These are phyloP conservation scores for Troglohyphantes excavatus DNA, from an alignment of 2,888 invertebrate genomes.

Conservation along the genomic window DNA sequence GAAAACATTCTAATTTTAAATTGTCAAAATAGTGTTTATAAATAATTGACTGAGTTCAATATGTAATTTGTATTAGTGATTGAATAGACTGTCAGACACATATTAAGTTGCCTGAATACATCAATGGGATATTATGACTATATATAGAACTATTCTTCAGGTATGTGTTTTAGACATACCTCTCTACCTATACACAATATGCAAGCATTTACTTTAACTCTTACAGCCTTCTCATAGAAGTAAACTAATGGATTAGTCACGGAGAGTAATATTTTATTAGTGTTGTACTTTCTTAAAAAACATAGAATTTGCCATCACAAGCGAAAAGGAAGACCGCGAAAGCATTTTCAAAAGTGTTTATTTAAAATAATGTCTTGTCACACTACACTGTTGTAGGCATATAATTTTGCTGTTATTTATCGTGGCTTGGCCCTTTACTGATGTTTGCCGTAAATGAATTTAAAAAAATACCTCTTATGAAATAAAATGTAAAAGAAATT, in stretches of 20 bases:
- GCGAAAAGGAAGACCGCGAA: background rate
- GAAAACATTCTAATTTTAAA: too few relatives aligned
- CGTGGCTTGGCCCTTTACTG: slow-evolving; percentile 62
- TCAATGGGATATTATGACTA: slow-evolving; percentile 32
- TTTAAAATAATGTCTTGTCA: slow-evolving; percentile 1
- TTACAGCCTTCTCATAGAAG: slow-evolving; percentile 18
- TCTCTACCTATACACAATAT: slow-evolving; percentile 7
- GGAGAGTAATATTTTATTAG: slow-evolving; percentile 14
- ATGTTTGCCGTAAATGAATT: slow-evolving; percentile 63
- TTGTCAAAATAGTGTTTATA: too few relatives aligned
- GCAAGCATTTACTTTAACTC: background rate
- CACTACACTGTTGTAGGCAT: background rate
- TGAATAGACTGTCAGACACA: background rate
- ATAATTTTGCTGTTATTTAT: slow-evolving; percentile 66
- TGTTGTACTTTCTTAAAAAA: slow-evolving; percentile 16
- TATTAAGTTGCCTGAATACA: background rate
- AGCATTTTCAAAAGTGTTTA: slow-evolving; percentile 25
- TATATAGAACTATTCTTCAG: slow-evolving; percentile 36
- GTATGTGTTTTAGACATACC: slow-evolving; percentile 18
- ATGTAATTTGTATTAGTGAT: background rate
- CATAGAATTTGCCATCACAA: slow-evolving; percentile 31
- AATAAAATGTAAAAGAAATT: slow-evolving; percentile 57
- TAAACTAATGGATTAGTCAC: slow-evolving; percentile 1
- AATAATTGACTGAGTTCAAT: too few relatives aligned
- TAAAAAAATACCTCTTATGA: slow-evolving; percentile 64